Evolutionary conservation across 2,113 vertebrate genomes (phyloP).

Genomic region (Lathamus discolor): DNA sequence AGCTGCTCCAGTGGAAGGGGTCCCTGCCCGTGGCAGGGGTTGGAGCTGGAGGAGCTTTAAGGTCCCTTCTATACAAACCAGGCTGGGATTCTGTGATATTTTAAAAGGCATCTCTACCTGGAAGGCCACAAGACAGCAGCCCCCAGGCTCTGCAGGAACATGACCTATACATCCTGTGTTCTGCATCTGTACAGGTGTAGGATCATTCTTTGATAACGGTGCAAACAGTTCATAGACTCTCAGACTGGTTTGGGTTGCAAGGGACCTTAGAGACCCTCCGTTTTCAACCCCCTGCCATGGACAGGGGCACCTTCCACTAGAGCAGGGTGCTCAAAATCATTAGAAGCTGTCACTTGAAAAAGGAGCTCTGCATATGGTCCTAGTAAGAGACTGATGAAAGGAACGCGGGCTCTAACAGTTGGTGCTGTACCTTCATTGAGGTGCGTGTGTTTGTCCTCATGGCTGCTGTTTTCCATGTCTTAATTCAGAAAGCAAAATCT

Average conservation of each 20-base stretch:
- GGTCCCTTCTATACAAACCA: neutral
- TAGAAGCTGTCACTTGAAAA: neutral
- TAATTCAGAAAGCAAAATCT: neutral
- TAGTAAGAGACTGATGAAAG: conserved; percentile 3
- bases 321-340: neutral
- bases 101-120: neutral
- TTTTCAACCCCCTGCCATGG: neutral
- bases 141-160: neutral
- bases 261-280: neutral
- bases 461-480: neutral
- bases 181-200: neutral
- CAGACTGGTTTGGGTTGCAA: neutral
- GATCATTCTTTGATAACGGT: neutral
- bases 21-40: fast-evolving
- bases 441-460: neutral
- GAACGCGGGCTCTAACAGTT: neutral
- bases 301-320: neutral
- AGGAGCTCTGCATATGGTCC: neutral
- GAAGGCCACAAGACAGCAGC: neutral
- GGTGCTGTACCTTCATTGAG: neutral
- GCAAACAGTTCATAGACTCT: neutral
- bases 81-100: neutral
- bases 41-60: neutral
- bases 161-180: neutral
- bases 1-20: neutral